These are phyloP conservation scores for Caenorhabditis sulstoni DNA, from an alignment of 2,888 invertebrate genomes.

Conservation along the genomic window DNA sequence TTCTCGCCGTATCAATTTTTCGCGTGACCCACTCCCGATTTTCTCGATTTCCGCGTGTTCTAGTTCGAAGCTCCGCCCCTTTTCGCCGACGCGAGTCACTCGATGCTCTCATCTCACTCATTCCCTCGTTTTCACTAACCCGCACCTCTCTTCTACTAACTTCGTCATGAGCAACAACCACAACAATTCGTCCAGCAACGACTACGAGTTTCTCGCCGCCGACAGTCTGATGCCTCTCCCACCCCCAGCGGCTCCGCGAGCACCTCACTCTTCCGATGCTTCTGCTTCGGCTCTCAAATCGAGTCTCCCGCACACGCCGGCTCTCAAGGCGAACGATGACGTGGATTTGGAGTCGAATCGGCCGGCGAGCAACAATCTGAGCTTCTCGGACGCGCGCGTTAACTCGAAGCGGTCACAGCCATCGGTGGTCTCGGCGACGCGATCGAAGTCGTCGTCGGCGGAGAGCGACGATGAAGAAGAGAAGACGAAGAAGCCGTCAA, in stretches of 20 bases:
- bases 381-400: conserved; percentile 16
- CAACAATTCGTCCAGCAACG: conserved; percentile 19
- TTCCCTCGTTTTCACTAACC: not conserved
- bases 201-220: conserved; percentile 39
- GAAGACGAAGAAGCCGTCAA: not conserved
- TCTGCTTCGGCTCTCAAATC: conserved; percentile 8
- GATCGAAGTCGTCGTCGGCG: conserved; percentile 20
- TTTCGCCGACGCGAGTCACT: not conserved
- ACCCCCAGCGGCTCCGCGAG: conserved; percentile 36
- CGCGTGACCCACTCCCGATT: no score
- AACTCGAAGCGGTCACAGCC: conserved; percentile 10
- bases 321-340: conserved; percentile 42
- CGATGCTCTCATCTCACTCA: not conserved
- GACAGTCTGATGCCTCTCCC: conserved; percentile 1
- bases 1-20: no score
- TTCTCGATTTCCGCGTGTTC: not conserved
- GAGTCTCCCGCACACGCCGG: conserved; percentile 28
- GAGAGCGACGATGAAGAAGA: conserved; percentile 22
- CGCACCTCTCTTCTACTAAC: not conserved
- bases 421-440: no score
- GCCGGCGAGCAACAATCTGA: conserved; percentile 6
- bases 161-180: conserved; percentile 17
- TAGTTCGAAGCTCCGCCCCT: not conserved
- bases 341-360: conserved; percentile 45
- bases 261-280: conserved; percentile 23